Evolutionary conservation across 2,113 vertebrate species (phyloP), one percentile per base, ranked within the genome.

Genomic region (Grus americana): DNA sequence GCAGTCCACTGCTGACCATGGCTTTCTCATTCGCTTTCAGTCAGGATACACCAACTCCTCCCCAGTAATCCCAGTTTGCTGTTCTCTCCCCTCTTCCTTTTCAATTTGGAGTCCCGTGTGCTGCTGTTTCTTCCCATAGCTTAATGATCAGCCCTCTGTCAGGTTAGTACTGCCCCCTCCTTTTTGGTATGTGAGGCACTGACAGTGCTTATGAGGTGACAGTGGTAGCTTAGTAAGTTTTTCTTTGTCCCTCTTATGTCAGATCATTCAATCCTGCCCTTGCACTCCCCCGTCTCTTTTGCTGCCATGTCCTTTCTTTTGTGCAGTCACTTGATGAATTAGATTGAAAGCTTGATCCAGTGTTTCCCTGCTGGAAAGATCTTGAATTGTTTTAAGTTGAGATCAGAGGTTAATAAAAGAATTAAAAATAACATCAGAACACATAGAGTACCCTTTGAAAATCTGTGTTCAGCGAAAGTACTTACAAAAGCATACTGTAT

Each of bases 351-450:
- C 32, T 16, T 44, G 38, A 88, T 71, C 32, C 32, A 18, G 42
- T 67, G 59, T 86, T 92, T 90, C 27, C 29, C 47, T 88, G 44
- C 21, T 80, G 79, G 50, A 76, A 90, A 76, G 44, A 67, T 34
- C 42, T 93, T 75, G 55, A 79, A 62, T 92, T 94, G 71, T 85
- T 96, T 86, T 55, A 91, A 65, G 42, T 52, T 91, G 46, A 52
- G 79, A 71, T 92, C 50, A 84, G 61, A 63, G 44, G 20, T 89
- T 95, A 95, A 80, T 82, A 70, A 88, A 86, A 83, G 7, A 95
- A 83, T 83, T 90, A 70, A 92, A 95, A 94, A 74, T 83, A 83
- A 46, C 32, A 76, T 90, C 34, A 70, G 54, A 92, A 83, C 47
- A 76, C 15, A 42, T 2, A 68, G 19, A 79, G 5, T 42, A 76